phyloP scores from a whole-genome alignment of 1,140 invertebrate species.

The Nephotettix cincticeps region DNA sequence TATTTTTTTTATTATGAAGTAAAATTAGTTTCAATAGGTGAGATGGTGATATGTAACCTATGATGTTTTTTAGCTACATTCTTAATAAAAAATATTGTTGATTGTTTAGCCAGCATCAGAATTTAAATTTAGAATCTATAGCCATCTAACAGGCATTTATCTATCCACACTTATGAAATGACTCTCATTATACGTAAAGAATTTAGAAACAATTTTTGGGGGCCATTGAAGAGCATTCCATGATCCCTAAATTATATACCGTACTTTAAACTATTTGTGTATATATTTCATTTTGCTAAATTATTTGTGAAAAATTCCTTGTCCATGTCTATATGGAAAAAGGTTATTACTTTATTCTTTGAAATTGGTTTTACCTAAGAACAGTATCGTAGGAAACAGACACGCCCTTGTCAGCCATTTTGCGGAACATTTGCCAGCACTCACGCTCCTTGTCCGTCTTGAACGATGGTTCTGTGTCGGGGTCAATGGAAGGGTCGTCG shows the following conservation, averaged over 20 bases:
- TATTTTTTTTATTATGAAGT: too few species aligned
- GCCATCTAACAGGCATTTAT: too few species aligned
- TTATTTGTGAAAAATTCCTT: background rate
- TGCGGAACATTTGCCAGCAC: slow-evolving; percentile 65
- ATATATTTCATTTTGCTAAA: background rate
- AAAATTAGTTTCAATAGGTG: too few species aligned
- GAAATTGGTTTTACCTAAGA: slow-evolving; percentile 55
- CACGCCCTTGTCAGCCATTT: slow-evolving; percentile 70
- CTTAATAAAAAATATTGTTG: too few species aligned
- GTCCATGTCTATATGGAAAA: background rate
- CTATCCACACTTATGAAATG: too few species aligned
- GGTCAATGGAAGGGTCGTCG: background rate
- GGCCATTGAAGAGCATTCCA: background rate
- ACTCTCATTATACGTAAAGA: background rate
- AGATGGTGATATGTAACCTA: too few species aligned
- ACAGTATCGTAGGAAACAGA: slow-evolving; percentile 67
- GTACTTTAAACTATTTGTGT: too few species aligned
- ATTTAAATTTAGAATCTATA: too few species aligned
- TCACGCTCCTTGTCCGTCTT: slow-evolving; percentile 59
- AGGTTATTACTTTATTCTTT: background rate
- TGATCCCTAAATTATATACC: too few species aligned
- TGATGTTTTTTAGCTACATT: too few species aligned
- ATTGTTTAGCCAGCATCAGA: too few species aligned
- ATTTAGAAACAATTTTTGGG: background rate
- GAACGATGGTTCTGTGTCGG: slow-evolving; percentile 37